Evolutionary conservation across 2,888 invertebrate genomes (phyloP), one percentile per base, ranked within the genome.

Genomic region (Leptura quadrifasciata): DNA sequence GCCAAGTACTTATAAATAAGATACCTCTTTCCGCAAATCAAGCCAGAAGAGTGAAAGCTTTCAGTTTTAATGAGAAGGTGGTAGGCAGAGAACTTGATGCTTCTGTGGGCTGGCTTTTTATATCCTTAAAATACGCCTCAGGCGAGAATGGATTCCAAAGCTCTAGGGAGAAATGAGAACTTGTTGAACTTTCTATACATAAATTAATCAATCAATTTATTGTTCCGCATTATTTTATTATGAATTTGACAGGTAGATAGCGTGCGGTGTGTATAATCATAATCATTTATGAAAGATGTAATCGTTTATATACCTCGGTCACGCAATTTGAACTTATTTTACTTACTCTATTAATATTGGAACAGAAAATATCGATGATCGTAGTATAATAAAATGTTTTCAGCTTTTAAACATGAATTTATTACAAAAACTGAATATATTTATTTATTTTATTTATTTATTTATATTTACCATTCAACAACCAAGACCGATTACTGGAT

Each of bases 131-230:
- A 47, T 2, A 47, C n/a, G n/a, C 5, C 5, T n/a, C 2, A 15
- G 47, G n/a, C n/a, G 47, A 47, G n/a, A 47, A 47, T 15, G n/a
- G n/a, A 15, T 47, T n/a, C 17, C n/a, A 47, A 47, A 47, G 47
- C n/a, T 47, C n/a, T n/a, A n/a, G 47, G 47, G 47, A n/a, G n/a
- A n/a, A 47, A 15, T 5, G n/a, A 47, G n/a, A 17, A 47, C 47
- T 47, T 47, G 47, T 47, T 47, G 47, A 47, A 47, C 47, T 47
- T 47, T 47, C 47, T 47, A n/a, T 47, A n/a, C 47, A 47, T 47
- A 47, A 47, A 47, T 47, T 47, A 47, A 47, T 47, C 47, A 47
- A 47, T 47, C 47, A 47, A 5, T 12, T 47, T 47, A 47, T 47
- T 2, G 47, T 47, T 3, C 15, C 5, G 1, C 5, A n/a, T 47